phyloP scores from a whole-genome alignment of 2,797 vertebrate genomes.

The Mus caroli region DNA sequence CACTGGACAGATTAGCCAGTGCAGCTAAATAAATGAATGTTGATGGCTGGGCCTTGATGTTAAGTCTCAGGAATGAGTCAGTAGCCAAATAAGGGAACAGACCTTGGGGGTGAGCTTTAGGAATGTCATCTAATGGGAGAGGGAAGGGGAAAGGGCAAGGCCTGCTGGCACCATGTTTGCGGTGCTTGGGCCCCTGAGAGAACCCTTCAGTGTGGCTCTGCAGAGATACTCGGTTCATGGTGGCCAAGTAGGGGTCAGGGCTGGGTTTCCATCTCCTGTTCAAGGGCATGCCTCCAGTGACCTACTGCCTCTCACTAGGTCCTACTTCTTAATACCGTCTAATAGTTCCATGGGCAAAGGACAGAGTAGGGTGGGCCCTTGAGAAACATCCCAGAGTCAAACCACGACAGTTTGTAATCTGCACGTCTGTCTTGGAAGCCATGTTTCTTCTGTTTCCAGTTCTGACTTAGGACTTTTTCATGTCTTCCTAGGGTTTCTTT shows the following conservation, averaged over 20 bases:
- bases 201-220: not conserved
- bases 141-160: not conserved
- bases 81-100: not conserved
- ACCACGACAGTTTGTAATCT: too few species aligned
- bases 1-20: not conserved
- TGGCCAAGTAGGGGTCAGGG: not conserved
- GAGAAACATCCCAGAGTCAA: not conserved
- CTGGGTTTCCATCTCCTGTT: not conserved
- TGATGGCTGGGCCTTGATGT: not conserved
- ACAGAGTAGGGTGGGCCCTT: not conserved
- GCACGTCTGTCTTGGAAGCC: not conserved
- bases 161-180: not conserved
- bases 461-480: not conserved
- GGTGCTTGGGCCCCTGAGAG: not conserved
- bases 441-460: not conserved
- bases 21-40: not conserved
- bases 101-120: not conserved
- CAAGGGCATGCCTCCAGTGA: not conserved
- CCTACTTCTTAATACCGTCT: not conserved
- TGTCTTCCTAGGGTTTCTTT: conserved; percentile 20
- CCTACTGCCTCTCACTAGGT: not conserved
- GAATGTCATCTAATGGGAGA: not conserved
- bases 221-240: not conserved
- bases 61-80: not conserved
- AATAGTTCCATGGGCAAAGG: not conserved